These are phyloP conservation scores for Galerucella pusilla DNA, from an alignment of 2,888 invertebrate species.

Conservation along the genomic window DNA sequence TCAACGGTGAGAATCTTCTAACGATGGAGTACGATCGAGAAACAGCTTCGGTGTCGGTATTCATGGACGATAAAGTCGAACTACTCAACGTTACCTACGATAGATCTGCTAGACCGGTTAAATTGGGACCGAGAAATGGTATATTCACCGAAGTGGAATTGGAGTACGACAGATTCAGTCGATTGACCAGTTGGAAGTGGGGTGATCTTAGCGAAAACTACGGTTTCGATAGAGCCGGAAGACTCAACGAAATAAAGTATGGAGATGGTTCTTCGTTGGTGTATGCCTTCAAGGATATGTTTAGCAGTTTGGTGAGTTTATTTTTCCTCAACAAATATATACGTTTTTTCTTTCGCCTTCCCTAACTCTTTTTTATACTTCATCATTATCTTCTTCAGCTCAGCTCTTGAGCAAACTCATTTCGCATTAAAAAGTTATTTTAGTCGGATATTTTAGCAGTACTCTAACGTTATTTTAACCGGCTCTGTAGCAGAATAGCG, in stretches of 20 bases:
- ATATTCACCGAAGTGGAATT: slow-evolving; percentile 90
- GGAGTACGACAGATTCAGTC: slow-evolving; percentile 91
- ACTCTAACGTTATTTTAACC: too few relatives aligned
- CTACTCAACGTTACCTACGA: slow-evolving; percentile 89
- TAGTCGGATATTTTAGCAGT: too few relatives aligned
- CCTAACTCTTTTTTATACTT: too few relatives aligned
- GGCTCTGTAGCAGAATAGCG: too few relatives aligned
- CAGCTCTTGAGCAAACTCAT: too few relatives aligned
- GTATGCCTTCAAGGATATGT: slow-evolving; percentile 93
- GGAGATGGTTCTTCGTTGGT: slow-evolving; percentile 91
- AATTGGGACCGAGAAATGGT: slow-evolving; percentile 86
- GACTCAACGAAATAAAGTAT: slow-evolving; percentile 89
- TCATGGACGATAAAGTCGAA: slow-evolving; percentile 88
- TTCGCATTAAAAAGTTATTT: too few relatives aligned
- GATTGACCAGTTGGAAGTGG: slow-evolving; percentile 92
- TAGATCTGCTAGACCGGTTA: slow-evolving; percentile 83
- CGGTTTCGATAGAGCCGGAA: slow-evolving; percentile 89
- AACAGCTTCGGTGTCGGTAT: slow-evolving; percentile 85
- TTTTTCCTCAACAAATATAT: neutral
- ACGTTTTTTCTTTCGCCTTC: neutral
- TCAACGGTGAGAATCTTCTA: slow-evolving; percentile 91
- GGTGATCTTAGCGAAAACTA: slow-evolving; percentile 91
- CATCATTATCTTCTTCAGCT: too few relatives aligned
- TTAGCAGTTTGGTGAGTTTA: slow-evolving; percentile 76
- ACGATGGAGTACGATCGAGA: slow-evolving; percentile 93